phyloP scores from a whole-genome alignment of 1,140 invertebrate species.

The Brachystomella parvula region DNA sequence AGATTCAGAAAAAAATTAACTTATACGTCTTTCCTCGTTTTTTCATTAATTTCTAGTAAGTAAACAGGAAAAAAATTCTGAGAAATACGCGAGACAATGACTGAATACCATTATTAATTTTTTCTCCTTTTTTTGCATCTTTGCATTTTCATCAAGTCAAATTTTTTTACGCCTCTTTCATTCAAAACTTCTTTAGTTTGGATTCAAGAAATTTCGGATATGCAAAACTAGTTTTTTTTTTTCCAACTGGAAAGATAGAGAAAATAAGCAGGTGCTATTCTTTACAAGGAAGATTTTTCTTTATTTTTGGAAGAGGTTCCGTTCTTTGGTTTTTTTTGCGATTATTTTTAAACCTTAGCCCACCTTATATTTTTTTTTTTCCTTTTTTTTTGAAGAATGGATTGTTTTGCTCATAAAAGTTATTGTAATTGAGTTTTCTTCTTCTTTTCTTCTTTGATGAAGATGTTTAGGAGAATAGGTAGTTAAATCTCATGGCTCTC shows the following conservation, averaged over 20 bases:
- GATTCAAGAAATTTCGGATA: background rate
- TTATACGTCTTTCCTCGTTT: background rate
- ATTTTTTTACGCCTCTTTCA: background rate
- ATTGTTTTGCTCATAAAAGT: slow-evolving; percentile 10
- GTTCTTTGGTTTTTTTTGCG: no score
- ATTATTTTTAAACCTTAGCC: no score
- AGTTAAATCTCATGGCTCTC: background rate
- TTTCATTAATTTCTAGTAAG: background rate
- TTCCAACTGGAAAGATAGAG: background rate
- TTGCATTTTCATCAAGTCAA: no score
- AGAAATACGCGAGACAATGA: background rate
- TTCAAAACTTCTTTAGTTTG: background rate
- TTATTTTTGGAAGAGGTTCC: background rate
- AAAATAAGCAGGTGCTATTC: background rate
- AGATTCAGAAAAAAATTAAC: background rate
- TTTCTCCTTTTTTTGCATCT: no score
- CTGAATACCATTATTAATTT: background rate
- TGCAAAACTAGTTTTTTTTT: background rate
- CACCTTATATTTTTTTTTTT: no score
- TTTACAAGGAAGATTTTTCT: background rate
- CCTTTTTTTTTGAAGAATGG: no score
- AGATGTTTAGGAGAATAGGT: background rate
- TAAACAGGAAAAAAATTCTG: background rate
- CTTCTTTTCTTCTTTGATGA: background rate
- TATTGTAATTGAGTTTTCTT: background rate